A percentile compares a stretch with the other conserved stretches of the same genome.
Conservation (phyloP, 1,140 invertebrate genomes). For the Ditylenchus dipsaci region DNA sequence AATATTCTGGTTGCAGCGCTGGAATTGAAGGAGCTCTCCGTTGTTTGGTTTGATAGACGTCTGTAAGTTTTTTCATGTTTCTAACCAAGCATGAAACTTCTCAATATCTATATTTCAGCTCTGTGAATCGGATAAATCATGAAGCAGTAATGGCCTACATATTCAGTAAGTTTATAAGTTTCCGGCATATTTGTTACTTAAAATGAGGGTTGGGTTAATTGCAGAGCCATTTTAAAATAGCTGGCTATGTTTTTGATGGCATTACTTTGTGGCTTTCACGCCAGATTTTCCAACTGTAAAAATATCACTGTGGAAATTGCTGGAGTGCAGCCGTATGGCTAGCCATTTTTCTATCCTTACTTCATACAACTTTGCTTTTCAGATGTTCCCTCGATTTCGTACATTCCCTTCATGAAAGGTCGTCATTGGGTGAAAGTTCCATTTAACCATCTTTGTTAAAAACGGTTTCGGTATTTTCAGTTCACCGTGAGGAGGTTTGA, state of each 20-base stretch:
- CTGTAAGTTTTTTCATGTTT: neutral
- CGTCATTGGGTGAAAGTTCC: conserved; percentile 41
- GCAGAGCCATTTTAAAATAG: no score
- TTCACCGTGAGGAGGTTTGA: conserved; percentile 34
- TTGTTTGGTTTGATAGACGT: neutral
- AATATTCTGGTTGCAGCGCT: neutral
- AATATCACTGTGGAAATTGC: no score
- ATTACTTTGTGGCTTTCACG: no score
- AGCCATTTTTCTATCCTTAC: no score
- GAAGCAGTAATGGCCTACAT: conserved; percentile 27
- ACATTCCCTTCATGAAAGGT: conserved; percentile 38
- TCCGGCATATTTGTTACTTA: no score
- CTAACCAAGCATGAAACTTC: neutral
- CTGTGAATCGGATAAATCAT: conserved; percentile 29
- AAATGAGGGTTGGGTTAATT: no score
- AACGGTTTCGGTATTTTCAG: conserved; percentile 34
- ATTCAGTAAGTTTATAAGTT: conserved; percentile 16
- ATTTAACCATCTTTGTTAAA: neutral
- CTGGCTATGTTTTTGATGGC: no score
- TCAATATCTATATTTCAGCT: conserved; percentile 22
- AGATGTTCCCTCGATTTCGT: conserved; percentile 34
- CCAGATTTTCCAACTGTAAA: no score
- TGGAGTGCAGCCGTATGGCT: no score
- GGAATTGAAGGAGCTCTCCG: neutral
- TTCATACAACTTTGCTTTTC: no score